phyloP scores from a whole-genome alignment of 2,113 vertebrate genomes.

The Fregata magnificens region DNA sequence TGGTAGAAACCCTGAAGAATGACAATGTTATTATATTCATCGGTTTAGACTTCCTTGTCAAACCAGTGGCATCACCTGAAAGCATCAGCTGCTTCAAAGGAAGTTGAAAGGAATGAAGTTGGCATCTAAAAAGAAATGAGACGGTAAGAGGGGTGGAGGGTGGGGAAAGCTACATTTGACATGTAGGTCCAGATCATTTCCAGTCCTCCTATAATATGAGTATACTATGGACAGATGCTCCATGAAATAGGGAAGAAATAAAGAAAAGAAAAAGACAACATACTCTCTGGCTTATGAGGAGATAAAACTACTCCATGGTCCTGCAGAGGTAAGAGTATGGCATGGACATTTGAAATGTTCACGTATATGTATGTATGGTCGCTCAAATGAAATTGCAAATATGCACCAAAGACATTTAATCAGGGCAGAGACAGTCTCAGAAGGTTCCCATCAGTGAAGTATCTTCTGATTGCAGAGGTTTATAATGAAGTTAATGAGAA shows the following conservation, averaged over 20 bases:
- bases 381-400: neutral
- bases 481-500: conserved; percentile 31
- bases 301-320: neutral
- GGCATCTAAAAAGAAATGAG: neutral
- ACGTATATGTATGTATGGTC: neutral
- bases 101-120: neutral
- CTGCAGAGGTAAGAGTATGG: neutral
- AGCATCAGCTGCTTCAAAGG: neutral
- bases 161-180: neutral
- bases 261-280: neutral
- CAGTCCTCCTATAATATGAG: neutral
- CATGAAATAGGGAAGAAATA: neutral
- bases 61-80: neutral
- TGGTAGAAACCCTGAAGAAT: neutral
- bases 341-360: neutral
- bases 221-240: neutral
- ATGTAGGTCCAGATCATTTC: neutral
- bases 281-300: neutral
- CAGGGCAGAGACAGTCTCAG: neutral
- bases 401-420: neutral
- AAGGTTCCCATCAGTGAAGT: neutral
- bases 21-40: neutral
- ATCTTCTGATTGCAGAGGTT: conserved; percentile 3
- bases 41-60: neutral
- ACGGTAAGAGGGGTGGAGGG: neutral